Conservation (phyloP, 2,797 vertebrate species). For the Sebastes nivosus region DNA sequence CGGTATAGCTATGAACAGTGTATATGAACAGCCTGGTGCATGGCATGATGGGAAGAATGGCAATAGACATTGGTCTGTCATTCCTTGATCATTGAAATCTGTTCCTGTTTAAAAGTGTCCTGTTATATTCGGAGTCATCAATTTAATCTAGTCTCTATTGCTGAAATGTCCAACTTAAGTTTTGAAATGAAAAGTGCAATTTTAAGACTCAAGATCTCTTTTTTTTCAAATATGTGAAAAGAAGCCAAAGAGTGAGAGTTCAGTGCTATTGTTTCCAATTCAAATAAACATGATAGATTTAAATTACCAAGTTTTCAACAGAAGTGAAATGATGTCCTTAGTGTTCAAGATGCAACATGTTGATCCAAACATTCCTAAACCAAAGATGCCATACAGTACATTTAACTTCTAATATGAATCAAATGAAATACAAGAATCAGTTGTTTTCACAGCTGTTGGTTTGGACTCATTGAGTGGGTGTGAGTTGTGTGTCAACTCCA, state of each 20-base stretch:
- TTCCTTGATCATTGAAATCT: too few species aligned
- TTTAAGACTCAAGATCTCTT: too few species aligned
- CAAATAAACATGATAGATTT: background rate
- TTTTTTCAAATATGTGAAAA: background rate
- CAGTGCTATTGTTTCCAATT: background rate
- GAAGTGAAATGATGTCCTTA: background rate
- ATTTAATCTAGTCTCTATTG: background rate
- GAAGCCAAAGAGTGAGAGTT: background rate
- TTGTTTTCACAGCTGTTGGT: slow-evolving; percentile 30
- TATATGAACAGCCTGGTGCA: too few species aligned
- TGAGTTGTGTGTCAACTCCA: background rate
- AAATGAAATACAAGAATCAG: background rate
- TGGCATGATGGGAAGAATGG: too few species aligned
- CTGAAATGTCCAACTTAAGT: background rate
- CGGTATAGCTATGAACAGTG: too few species aligned
- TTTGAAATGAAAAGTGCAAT: background rate
- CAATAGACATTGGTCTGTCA: too few species aligned
- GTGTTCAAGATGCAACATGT: background rate
- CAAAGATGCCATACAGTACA: background rate
- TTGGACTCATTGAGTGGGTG: background rate
- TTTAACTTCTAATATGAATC: background rate
- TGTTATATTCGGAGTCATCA: background rate
- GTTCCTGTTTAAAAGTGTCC: background rate
- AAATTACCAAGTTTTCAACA: background rate
- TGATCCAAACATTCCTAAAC: background rate